phyloP scores from a whole-genome alignment of 2,113 vertebrate genomes.

The Festucalex cinctus region DNA sequence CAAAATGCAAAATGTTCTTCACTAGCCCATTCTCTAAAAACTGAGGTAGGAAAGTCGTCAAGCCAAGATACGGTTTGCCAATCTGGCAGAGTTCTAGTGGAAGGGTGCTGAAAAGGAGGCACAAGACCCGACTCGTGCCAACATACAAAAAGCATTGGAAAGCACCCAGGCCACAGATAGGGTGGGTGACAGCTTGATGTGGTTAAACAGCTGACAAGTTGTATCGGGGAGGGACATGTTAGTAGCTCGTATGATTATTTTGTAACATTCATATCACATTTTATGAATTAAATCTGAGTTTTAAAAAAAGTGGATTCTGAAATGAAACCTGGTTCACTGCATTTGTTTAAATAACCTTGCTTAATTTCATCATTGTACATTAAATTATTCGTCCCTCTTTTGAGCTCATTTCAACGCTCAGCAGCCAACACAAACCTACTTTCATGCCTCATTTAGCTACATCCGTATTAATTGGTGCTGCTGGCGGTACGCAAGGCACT shows the following conservation, averaged over 20 bases:
- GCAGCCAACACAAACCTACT: conserved; percentile 27
- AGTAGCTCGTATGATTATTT: neutral
- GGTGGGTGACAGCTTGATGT: neutral
- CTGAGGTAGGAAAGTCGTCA: no score
- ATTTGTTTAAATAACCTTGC: neutral
- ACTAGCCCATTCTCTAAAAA: no score
- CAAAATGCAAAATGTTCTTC: no score
- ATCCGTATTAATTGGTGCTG: conserved; percentile 56
- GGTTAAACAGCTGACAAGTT: neutral
- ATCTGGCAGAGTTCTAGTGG: neutral
- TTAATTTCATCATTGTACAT: conserved; percentile 5
- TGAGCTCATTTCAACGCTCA: conserved; percentile 24
- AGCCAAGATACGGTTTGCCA: no score
- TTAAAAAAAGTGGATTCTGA: neutral
- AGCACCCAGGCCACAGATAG: neutral
- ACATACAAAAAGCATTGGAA: neutral
- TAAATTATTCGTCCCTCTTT: conserved; percentile 20
- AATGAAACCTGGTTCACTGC: neutral
- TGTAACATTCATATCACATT: neutral
- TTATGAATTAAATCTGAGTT: neutral
- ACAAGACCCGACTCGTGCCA: neutral
- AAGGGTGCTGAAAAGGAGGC: neutral
- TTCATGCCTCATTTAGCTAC: conserved; percentile 57
- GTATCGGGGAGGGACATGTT: neutral
- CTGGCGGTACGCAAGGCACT: conserved; percentile 16